Conservation (phyloP, 2,888 invertebrate species). For the Synergus itoensis region DNA sequence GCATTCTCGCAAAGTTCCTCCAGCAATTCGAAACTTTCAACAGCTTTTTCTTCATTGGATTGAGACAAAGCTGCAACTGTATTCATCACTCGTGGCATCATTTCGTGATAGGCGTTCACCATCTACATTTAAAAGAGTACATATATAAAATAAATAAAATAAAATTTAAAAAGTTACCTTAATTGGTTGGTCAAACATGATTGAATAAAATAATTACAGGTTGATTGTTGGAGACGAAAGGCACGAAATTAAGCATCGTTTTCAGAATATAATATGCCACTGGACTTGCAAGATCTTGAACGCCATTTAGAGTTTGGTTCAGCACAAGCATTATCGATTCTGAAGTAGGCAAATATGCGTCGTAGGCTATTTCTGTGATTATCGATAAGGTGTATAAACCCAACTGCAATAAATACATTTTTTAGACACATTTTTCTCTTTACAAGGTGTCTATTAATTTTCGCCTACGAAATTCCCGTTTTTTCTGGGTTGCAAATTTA, state of each 20-base stretch:
- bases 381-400: slow-evolving; percentile 85
- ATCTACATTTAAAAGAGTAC: slow-evolving; percentile 72
- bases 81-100: slow-evolving; percentile 81
- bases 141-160: background rate
- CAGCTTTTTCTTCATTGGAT: slow-evolving; percentile 81
- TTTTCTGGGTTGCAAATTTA: no score
- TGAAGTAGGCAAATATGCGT: slow-evolving; percentile 84
- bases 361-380: slow-evolving; percentile 85
- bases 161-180: no score
- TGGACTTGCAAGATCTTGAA: slow-evolving; percentile 77
- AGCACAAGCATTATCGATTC: slow-evolving; percentile 80
- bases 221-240: slow-evolving; percentile 83
- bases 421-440: background rate
- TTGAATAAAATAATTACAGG: slow-evolving; percentile 76
- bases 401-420: slow-evolving; percentile 77
- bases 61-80: slow-evolving; percentile 81
- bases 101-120: slow-evolving; percentile 80
- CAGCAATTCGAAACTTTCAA: slow-evolving; percentile 82
- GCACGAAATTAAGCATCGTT: slow-evolving; percentile 84
- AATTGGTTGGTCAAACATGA: background rate
- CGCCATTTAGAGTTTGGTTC: slow-evolving; percentile 78
- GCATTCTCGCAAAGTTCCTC: slow-evolving; percentile 84
- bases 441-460: no score
- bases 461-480: no score
- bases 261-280: slow-evolving; percentile 82